Evolutionary conservation across 2,113 vertebrate species (phyloP), one percentile per base, ranked within the genome.

Genomic region (Phalacrocorax brasilianus): DNA sequence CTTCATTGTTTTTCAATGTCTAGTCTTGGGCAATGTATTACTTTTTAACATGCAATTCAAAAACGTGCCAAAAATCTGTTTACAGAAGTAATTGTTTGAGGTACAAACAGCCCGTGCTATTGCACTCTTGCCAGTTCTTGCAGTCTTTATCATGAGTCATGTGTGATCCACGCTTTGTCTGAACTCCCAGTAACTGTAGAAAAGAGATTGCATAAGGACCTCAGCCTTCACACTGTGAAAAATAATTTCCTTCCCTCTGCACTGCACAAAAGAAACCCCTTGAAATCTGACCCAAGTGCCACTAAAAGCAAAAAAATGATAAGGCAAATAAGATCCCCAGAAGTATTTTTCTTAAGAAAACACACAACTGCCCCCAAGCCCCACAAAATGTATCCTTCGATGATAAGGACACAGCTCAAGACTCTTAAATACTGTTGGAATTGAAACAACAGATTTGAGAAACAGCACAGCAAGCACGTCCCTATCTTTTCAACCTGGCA

Each of bases 101-200:
- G 96, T 91, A 96, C 91, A 92, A 93, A 90, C 88, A 95, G 95
- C 90, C 88, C 10, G 14, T 91, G 92, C 93, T 94, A 3, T 53
- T 93, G 88, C 85, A 9, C 71, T 85, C 55, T 4, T 91, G 96
- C 96, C 95, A 96, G 90, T 77, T 97, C 95, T 86, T 84, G 90
- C 85, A 81, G 95, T 33, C 65, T 96, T 88, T 84, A 52, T 59
- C 92, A 63, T 96, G 96, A 95, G 88, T 96, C 96, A 96, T 88
- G 79, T 5, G 0, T 95, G 90, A 95, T 71, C 90, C 79, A 80
- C 2, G 4, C 78, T 95, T 79, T 92, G 90, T 95, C 95, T 92
- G 93, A 88, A 85, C 77, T 94, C 89, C 93, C 93, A 95, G 93
- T 27, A 91, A 94, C 88, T 56, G 90, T 5, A 80, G 26, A 83